These are phyloP conservation scores for Drepana arcuata DNA, from an alignment of 1,140 invertebrate genomes.

Conservation along the genomic window DNA sequence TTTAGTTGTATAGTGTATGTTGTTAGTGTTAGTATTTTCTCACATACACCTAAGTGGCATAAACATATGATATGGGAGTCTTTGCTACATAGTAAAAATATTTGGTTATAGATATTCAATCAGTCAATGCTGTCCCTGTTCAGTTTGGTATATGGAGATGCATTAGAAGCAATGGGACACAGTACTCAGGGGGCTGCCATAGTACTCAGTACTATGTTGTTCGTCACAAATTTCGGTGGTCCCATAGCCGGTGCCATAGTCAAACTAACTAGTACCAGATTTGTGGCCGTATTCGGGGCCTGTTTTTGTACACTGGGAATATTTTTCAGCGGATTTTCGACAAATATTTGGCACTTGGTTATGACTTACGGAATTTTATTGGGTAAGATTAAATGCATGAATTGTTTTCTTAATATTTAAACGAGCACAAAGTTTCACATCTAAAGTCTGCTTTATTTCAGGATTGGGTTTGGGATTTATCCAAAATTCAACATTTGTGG, in stretches of 20 bases:
- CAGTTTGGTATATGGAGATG: slow-evolving; percentile 79
- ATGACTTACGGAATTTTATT: slow-evolving; percentile 78
- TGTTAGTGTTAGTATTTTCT: too few species aligned
- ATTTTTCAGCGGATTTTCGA: slow-evolving; percentile 75
- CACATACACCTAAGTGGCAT: too few species aligned
- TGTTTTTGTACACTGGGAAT: slow-evolving; percentile 75
- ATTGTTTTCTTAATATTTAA: too few species aligned
- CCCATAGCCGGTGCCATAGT: slow-evolving; percentile 77
- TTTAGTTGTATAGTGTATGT: too few species aligned
- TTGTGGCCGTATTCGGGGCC: slow-evolving; percentile 76
- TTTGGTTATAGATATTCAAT: slow-evolving; percentile 76
- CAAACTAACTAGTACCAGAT: slow-evolving; percentile 75
- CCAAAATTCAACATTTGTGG: slow-evolving; percentile 79
- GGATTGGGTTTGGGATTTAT: slow-evolving; percentile 77
- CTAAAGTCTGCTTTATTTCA: too few species aligned
- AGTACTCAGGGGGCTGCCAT: slow-evolving; percentile 78
- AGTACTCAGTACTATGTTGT: slow-evolving; percentile 79
- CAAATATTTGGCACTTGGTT: slow-evolving; percentile 76
- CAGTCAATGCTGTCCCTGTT: slow-evolving; percentile 81
- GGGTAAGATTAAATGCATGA: too few species aligned
- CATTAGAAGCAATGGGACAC: slow-evolving; percentile 74
- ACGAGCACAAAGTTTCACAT: too few species aligned
- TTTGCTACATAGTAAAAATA: background rate
- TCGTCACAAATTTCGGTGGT: slow-evolving; percentile 80
- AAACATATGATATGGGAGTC: background rate